Percentiles rank a stretch among this genome's conserved stretches.
phyloP scores from a whole-genome alignment of 2,888 invertebrate species.

The Drosophila multiciliata region DNA sequence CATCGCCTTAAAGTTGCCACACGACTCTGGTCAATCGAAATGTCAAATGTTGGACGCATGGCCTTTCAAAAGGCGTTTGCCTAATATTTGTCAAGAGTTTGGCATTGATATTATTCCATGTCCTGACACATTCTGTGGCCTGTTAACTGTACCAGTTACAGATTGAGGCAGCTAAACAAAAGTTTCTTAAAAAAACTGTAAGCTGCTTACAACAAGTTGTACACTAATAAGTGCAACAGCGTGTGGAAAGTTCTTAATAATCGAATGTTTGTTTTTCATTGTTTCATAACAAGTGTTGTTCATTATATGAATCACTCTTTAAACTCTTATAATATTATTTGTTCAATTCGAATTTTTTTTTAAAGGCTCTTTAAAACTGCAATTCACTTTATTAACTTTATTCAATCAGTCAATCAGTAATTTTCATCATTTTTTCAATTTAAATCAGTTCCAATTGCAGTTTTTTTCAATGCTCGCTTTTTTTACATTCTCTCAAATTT shows the following conservation, averaged over 20 bases:
- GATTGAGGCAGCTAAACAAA: slow-evolving; percentile 8
- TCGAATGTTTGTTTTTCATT: not conserved
- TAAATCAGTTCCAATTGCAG: not conserved
- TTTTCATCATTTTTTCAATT: not conserved
- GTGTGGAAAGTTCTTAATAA: not conserved
- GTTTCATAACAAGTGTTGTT: not conserved
- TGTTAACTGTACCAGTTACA: slow-evolving; percentile 10
- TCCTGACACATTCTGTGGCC: slow-evolving; percentile 26
- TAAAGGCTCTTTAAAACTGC: not conserved
- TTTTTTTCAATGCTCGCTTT: not conserved
- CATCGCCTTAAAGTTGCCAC: slow-evolving; percentile 30
- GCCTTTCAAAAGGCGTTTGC: not conserved
- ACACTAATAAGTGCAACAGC: not conserved
- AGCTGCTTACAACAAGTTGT: not conserved
- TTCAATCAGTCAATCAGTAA: not conserved
- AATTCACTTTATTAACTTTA: too few species aligned
- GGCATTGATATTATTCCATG: slow-evolving; percentile 55
- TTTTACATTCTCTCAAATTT: not conserved
- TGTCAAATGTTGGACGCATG: slow-evolving; percentile 20
- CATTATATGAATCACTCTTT: not conserved
- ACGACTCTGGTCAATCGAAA: not conserved
- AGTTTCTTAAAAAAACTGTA: not conserved
- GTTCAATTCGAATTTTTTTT: not conserved
- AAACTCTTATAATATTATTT: not conserved
- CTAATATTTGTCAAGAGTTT: slow-evolving; percentile 33